phyloP scores from a whole-genome alignment of 2,888 invertebrate genomes.

The Drosophila neotestacea region DNA sequence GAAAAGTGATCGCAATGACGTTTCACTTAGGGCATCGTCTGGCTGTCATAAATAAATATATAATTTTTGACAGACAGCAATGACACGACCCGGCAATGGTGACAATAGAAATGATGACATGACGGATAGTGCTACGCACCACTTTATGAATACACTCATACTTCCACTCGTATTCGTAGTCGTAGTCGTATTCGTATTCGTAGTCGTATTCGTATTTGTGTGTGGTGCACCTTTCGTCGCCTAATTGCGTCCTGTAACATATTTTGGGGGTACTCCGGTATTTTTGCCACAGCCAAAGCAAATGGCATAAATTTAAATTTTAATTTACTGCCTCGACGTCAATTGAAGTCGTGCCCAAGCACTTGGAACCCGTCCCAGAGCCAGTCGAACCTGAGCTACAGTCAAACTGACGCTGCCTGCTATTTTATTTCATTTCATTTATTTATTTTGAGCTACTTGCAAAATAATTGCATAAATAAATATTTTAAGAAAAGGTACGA shows the following conservation, averaged over 20 bases:
- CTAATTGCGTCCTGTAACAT: slow-evolving; percentile 73
- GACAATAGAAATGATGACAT: slow-evolving; percentile 81
- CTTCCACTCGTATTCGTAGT: neutral
- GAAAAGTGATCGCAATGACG: slow-evolving; percentile 65
- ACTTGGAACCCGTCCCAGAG: slow-evolving; percentile 45
- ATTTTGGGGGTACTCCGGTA: slow-evolving; percentile 53
- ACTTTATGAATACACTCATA: slow-evolving; percentile 15
- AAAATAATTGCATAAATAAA: slow-evolving; percentile 84
- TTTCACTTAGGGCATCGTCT: slow-evolving; percentile 69
- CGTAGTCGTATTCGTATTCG: neutral
- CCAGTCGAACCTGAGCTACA: slow-evolving; percentile 6
- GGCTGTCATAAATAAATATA: slow-evolving; percentile 78
- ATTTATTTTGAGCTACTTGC: slow-evolving; percentile 83
- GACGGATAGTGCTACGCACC: slow-evolving; percentile 53
- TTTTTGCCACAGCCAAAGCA: slow-evolving; percentile 38
- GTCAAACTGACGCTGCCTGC: slow-evolving; percentile 39
- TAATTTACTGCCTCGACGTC: slow-evolving; percentile 78
- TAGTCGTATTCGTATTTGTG: slow-evolving; percentile 5
- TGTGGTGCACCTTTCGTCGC: slow-evolving; percentile 63
- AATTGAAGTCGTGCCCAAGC: slow-evolving; percentile 74
- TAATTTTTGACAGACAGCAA: slow-evolving; percentile 73
- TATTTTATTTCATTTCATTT: slow-evolving; percentile 80
- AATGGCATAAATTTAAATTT: slow-evolving; percentile 83
- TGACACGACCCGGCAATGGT: slow-evolving; percentile 54
- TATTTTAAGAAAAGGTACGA: slow-evolving; percentile 76